phyloP scores from a whole-genome alignment of 2,888 invertebrate genomes.

The Zygaena filipendulae region DNA sequence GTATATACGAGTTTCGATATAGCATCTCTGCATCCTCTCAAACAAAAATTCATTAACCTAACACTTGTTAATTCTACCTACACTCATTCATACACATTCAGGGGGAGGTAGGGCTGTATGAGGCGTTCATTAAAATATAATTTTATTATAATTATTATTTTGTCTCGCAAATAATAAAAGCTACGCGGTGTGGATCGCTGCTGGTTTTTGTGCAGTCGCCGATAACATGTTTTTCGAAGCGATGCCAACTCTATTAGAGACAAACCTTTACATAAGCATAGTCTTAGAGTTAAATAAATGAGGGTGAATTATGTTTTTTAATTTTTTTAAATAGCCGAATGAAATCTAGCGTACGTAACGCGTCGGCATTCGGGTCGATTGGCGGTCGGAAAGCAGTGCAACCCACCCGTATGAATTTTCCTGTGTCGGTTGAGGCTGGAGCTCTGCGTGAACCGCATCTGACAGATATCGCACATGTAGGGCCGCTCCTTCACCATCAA shows the following conservation, averaged over 20 bases:
- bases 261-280: too few relatives aligned
- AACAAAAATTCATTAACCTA: constrained; percentile 42
- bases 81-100: constrained; percentile 55
- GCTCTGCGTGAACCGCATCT: constrained; percentile 78
- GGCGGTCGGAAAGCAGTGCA: constrained; percentile 32
- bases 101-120: constrained; percentile 60
- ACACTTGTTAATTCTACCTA: constrained; percentile 26
- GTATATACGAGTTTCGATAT: constrained; percentile 64
- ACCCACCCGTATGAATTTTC: constrained; percentile 75
- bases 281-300: too few relatives aligned
- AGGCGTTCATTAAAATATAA: too few relatives aligned
- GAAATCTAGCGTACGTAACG: constrained; percentile 36
- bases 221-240: too few relatives aligned
- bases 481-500: constrained; percentile 69
- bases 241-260: too few relatives aligned
- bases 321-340: too few relatives aligned
- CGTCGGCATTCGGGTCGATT: constrained; percentile 49
- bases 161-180: too few relatives aligned
- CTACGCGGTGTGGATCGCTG: too few relatives aligned
- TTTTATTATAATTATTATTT: too few relatives aligned
- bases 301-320: too few relatives aligned
- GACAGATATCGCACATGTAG: constrained; percentile 75
- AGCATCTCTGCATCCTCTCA: constrained; percentile 52
- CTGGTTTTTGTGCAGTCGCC: too few relatives aligned
- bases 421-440: constrained; percentile 78